Base-by-base conservation (phyloP, 1,140 invertebrate genomes). In the Drosophila kepulauana region DNA sequence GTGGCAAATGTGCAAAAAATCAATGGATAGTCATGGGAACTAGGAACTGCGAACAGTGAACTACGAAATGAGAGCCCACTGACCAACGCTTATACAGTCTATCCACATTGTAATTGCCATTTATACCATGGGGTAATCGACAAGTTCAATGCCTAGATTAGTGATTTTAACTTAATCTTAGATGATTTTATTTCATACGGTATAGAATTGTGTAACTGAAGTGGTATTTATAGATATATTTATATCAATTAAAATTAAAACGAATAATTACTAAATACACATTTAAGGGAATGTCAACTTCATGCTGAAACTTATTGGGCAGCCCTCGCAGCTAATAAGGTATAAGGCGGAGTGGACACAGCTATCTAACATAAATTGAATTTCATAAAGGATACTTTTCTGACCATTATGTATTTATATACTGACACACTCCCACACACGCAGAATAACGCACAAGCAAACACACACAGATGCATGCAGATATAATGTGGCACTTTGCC, bases 351-450 rank as follows among this genome's bases (percentile, higher is more conserved):
- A 46, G 54, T 43, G 65, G 56, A 63, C 48, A 41, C 11, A 56
- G 56, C 66, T 70, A 78, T 75, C 45, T 72, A 61, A 75, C 70
- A 78, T 74, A 80, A 70, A 80, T 80, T 80, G 66, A 78, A 75
- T 80, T 78, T 78, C 75, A 80, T 80, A 80, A 80, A 78, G 75
- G 71, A 75, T 78, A 71, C 61, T 75, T 75, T 70, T 75, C 68
- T 66, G 66, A 70, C 57, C 71, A 71, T 77, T 80, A 75, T 66
- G 64, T 78, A 75, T 78, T 65, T 66, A 80, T 68, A 33, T 54
- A 56, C 51, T 25, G 20, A 59, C 20, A 33, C 6, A 5, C 7
- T 61, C 15, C 28, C 10, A 35, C 13, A 63, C 48, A 65, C 13
- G 8, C 59, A 51, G 11, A 11, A 59, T 45, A 38, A 54, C 49